Evolutionary conservation across 2,888 invertebrate species (phyloP), one percentile per base, ranked within the genome.

Genomic region (Brachynemurus nebulosus): DNA sequence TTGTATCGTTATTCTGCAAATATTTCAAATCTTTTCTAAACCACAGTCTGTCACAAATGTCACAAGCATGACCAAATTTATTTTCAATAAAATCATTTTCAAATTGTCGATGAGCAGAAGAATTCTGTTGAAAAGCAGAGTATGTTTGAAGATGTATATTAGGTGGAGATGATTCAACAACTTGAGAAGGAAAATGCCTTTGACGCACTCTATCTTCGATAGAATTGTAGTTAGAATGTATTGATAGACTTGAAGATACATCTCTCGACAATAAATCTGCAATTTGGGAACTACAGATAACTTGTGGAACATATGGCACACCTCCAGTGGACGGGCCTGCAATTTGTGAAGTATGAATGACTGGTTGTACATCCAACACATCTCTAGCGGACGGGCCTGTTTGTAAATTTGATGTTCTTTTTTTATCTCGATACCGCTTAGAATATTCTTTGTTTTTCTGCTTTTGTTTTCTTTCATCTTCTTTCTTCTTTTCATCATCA

Each of bases 1-100:
- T 30, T 23, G 21, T 4, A 40, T 37, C 30, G 4, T 25, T 25
- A 35, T 35, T 38, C 2, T 38, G 25, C 11, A 37, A 7, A 14
- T 21, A 16, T 39, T 48, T 48, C 27, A 48, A 33, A 42, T 52
- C 50, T 5, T 50, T 47, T 48, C 47, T 37, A 17, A 49, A 53
- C 52, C 52, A 54, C 11, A 54, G 42, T 27, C 51, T 40, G 16
- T 53, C 52, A 45, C 52, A 54, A 19, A 53, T 43, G 4, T 25
- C n/a, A 35, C 52, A 54, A 14, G 44, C 41, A 45, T 48, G 35
- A 23, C 9, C 9, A 23, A 23, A 23, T 23, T 8, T 23, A 23
- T 23, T 23, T 23, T 23, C 9, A 23, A 23, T 9, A 23, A 23
- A 23, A 23, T 23, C 25, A 23, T 23, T 23, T 23, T 23, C 25